phyloP scores from a whole-genome alignment of 2,888 invertebrate genomes.

The Caenorhabditis afra region DNA sequence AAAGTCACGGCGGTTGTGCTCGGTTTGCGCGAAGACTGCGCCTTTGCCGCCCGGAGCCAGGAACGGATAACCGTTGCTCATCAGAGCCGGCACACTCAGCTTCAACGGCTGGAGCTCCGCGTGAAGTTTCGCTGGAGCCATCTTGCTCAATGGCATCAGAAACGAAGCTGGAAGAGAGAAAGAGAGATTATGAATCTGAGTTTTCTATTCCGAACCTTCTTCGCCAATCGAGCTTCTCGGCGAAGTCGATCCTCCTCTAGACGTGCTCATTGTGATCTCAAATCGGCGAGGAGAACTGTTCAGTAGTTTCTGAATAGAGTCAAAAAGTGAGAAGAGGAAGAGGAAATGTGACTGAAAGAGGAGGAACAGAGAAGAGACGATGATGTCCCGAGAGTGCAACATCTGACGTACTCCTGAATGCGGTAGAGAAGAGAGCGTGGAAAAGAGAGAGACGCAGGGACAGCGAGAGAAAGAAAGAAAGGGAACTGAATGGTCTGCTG shows the following conservation, averaged over 20 bases:
- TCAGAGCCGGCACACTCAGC: not conserved
- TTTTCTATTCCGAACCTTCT: not conserved
- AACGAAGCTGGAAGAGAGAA: constrained; percentile 9
- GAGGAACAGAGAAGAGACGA: no score
- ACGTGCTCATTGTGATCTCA: no score
- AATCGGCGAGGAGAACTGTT: no score
- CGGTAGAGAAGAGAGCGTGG: no score
- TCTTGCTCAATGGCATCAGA: constrained; percentile 6
- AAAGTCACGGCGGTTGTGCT: constrained; percentile 5
- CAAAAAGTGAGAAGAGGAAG: no score
- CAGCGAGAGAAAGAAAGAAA: no score
- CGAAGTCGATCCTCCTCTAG: no score
- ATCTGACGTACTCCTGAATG: not conserved
- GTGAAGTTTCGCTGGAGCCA: constrained; percentile 24
- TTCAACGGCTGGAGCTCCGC: not conserved
- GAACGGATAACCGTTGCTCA: constrained; percentile 26
- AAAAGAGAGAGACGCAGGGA: not conserved
- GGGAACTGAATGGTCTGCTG: no score
- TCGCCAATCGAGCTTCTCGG: not conserved
- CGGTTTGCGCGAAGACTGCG: constrained; percentile 6
- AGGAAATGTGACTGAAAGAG: no score
- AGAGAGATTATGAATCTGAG: not conserved
- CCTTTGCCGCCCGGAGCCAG: not conserved
- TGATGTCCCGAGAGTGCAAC: not conserved
- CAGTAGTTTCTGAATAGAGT: no score